Base-by-base conservation (phyloP, 1,140 invertebrate genomes). In the Zaprionus nigranus region DNA sequence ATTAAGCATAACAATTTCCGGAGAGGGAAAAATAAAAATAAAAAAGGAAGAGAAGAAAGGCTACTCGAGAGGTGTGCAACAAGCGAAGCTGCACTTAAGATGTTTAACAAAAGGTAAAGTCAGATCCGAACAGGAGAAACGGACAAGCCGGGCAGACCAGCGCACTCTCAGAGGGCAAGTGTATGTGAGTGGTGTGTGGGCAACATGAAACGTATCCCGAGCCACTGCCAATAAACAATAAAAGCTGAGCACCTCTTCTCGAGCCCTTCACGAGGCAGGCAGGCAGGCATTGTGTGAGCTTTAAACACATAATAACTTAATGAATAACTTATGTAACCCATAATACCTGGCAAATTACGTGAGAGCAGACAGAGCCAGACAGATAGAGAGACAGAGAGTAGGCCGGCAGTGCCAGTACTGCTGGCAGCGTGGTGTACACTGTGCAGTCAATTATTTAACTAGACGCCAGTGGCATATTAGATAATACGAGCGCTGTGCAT, bases 301-400 rank as follows among this genome's bases (percentile, higher is more conserved):
- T 85, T 85, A 85, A 78, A 81, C 82, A 85, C 82, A 75, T 85
- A 85, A 85, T 85, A 85, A 85, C 82, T 81, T 85, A 85, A 85
- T 85, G 78, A 79, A 79, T 79, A 79, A 77, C 43, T 73, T 79
- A 79, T 79, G 67, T 77, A 71, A 70, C 72, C 66, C 72, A 70
- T 76, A 71, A 76, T 72, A 65, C 60, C 61, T 64, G 74, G 74
- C 53, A 64, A 76, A 72, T 76, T 76, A 76, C 74, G 61, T 76
- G 68, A 65, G 63, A 61, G 49, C 30, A 60, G 34, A 36, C 63
- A 43, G 20, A 38, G 56, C 15, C 36, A 11, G 38, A 12, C 13
- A 2, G 38, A 11, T 20, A 36, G 28, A 38, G 12, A 2, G 24
- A 43, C 54, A 53, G 3, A 49, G n/a, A 11, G 40, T 65, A 22